Evolutionary conservation across 1,140 invertebrate genomes (phyloP).

Genomic region (Aphaenogaster ashmeadi): DNA sequence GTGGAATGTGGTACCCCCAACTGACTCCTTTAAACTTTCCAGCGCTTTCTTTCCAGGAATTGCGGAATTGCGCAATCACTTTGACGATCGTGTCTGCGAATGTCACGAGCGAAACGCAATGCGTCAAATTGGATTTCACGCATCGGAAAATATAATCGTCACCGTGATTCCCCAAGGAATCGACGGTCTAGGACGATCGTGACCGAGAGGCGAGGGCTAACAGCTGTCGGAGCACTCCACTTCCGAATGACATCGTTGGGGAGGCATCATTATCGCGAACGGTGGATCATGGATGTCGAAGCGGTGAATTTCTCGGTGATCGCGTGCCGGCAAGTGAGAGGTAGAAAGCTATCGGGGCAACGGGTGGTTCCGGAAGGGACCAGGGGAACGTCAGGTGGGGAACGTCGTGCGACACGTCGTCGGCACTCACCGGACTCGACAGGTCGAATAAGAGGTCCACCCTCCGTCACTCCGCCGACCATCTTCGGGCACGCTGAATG

Average conservation of each 20-base stretch:
- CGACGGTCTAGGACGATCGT: background rate
- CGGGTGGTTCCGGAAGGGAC: background rate
- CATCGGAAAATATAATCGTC: background rate
- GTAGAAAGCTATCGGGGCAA: background rate
- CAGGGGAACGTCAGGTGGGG: background rate
- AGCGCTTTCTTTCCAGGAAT: constrained; percentile 1
- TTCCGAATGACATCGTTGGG: background rate
- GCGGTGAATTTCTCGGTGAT: background rate
- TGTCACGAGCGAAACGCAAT: background rate
- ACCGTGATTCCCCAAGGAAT: background rate
- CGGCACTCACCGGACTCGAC: constrained; percentile 82
- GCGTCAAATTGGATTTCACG: background rate
- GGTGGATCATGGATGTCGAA: background rate
- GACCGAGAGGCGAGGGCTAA: constrained; percentile 5
- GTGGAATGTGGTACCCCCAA: no score
- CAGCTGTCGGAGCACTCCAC: constrained; percentile 46
- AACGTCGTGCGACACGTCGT: background rate
- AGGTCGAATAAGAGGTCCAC: constrained; percentile 83
- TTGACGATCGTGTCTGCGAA: background rate
- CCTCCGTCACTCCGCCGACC: constrained; percentile 80
- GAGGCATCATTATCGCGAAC: background rate
- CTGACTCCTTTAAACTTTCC: background rate
- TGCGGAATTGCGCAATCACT: background rate
- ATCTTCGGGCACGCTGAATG: constrained; percentile 74
- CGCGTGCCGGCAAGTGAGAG: no score